Base-by-base conservation (phyloP, 1,140 invertebrate species). In the Drosophila seguyi region DNA sequence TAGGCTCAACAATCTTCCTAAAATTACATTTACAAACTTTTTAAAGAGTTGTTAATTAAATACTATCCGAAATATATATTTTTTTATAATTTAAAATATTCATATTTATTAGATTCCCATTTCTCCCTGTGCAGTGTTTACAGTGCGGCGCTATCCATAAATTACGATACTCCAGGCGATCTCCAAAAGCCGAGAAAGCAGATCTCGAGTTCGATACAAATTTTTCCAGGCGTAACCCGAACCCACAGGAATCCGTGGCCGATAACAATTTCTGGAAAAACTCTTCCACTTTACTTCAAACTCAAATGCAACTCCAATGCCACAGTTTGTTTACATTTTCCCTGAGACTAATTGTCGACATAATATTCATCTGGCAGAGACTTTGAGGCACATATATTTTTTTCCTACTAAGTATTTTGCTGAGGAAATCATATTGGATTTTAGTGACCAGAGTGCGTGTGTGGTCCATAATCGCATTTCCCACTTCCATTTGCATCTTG, bases 81-180 rank as follows among this genome's bases (percentile, higher is more conserved):
- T n/a, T n/a, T n/a, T n/a, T n/a, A n/a, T n/a, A n/a, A n/a, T n/a
- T n/a, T n/a, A n/a, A n/a, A n/a, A n/a, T n/a, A n/a, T n/a, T n/a
- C n/a, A n/a, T n/a, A n/a, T n/a, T n/a, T n/a, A n/a, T n/a, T n/a
- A n/a, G n/a, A n/a, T n/a, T n/a, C 0, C 0, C 1, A 34, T 52
- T 20, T 14, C 3, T 53, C 4, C 4, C 34, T 22, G 52, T 55
- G 34, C 56, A 45, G 39, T 91, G 84, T 91, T 91, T 91, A 91
- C 90, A 88, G 88, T 91, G 63, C 73, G 90, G 81, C 79, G 88
- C 78, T 85, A 79, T 61, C 20, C 78, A 88, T 91, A 91, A 91
- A 91, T 88, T 91, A 91, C 67, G 22, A 60, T 71, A 36, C 44
- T 63, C 62, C 56, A 53, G 66, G 48, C 53, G 42, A 78, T 72